Evolutionary conservation across 1,140 invertebrate genomes (phyloP).

Genomic region (Meteorus sp.): DNA sequence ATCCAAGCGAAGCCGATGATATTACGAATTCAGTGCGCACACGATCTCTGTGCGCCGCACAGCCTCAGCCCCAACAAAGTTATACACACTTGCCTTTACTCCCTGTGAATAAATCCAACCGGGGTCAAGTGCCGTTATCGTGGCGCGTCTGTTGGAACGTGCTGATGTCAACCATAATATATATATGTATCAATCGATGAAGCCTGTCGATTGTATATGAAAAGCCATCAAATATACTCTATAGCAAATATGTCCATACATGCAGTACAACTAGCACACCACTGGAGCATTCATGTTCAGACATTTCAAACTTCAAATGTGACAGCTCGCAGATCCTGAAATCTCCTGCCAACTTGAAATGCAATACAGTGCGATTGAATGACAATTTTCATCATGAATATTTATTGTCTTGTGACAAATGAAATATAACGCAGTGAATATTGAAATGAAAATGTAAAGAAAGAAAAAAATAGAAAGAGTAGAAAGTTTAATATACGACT

Average conservation of each 20-base stretch:
- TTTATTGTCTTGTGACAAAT: too few species aligned
- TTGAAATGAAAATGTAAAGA: too few species aligned
- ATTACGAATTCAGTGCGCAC: slow-evolving; percentile 32
- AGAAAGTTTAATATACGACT: too few species aligned
- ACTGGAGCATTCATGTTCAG: not conserved
- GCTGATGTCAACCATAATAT: not conserved
- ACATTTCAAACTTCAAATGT: not conserved
- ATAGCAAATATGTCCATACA: not conserved
- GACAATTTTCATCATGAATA: too few species aligned
- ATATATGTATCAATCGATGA: not conserved
- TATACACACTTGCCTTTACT: slow-evolving; percentile 22
- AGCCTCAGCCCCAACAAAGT: slow-evolving; percentile 27
- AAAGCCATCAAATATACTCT: not conserved
- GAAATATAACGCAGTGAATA: too few species aligned
- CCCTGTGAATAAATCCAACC: slow-evolving; percentile 28
- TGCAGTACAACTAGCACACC: not conserved
- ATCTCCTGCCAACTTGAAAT: too few species aligned
- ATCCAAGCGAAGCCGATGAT: slow-evolving; percentile 17
- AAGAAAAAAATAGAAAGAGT: too few species aligned
- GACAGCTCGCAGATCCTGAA: not conserved
- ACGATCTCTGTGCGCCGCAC: slow-evolving; percentile 10
- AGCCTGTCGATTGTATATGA: not conserved
- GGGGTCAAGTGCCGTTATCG: slow-evolving; percentile 22
- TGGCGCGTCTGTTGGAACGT: not conserved
- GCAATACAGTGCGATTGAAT: too few species aligned